Evolutionary conservation across 2,888 invertebrate genomes (phyloP), one percentile per base, ranked within the genome.

Genomic region (Tineola bisselliella): DNA sequence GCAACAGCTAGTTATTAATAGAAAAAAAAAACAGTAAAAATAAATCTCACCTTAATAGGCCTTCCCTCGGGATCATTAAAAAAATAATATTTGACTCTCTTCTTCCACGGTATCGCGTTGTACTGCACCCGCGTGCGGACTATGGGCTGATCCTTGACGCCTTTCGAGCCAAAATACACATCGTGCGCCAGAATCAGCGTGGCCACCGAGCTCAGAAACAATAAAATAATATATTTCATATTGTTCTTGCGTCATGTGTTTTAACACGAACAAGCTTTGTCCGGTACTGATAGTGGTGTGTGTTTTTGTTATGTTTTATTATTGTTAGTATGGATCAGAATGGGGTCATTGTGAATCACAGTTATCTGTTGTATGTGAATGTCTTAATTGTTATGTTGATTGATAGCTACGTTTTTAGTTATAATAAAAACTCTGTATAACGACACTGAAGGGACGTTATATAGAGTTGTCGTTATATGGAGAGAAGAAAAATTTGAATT

Each of bases 1-100:
- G n/a, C n/a, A n/a, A n/a, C n/a, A n/a, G n/a, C n/a, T n/a, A n/a
- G 72, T 63, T 74, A 76, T 61, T 71, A 76, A 65, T 77, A 77
- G 66, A 71, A 76, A 61, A 76, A 76, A 62, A 68, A 69, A 61
- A 77, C 74, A 3, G 76, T 73, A 0, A 69, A 74, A 11, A 17
- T 6, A 3, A 10, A 25, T 48, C 60, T 61, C 68, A 77, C 77
- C 73, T 71, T 69, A 58, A 77, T 77, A 2, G 67, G 65, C 11
- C 62, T 60, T 33, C 57, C 18, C 18, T 56, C 25, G 5, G 69
- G 63, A 3, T 72, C 69, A 59, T 69, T 70, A 62, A 73, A 76
- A 0, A 64, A 63, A 62, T 67, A 75, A 5, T 63, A 63, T 61
- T 74, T 74, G 6, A 76, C 62, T 1, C 77, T 65, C 62, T 76